phyloP scores from a whole-genome alignment of 2,113 vertebrate species.

The Gavialis gangeticus region DNA sequence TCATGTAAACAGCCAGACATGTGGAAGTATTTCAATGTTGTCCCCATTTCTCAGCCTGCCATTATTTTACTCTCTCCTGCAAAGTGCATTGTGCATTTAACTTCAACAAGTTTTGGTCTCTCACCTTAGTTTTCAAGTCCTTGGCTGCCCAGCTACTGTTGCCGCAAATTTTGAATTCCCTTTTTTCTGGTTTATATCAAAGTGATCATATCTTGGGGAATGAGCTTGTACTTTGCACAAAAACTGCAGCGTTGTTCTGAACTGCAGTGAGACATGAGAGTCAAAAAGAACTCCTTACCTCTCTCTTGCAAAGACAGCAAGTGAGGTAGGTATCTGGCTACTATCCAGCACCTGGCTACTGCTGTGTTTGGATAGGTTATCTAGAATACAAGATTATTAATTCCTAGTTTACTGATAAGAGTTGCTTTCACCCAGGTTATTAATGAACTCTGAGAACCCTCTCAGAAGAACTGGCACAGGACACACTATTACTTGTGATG shows the following conservation, averaged over 20 bases:
- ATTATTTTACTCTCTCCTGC: not conserved
- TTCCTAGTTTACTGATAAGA: not conserved
- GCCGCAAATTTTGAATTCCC: not conserved
- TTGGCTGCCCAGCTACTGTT: not conserved
- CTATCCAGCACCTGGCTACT: not conserved
- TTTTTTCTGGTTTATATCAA: not conserved
- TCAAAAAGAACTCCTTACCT: not conserved
- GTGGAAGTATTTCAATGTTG: not conserved
- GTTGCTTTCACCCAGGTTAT: not conserved
- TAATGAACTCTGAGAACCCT: not conserved
- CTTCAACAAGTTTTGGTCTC: not conserved
- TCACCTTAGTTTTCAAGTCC: not conserved
- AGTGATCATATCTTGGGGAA: not conserved
- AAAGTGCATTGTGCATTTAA: not conserved
- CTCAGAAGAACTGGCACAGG: not conserved
- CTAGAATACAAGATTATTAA: not conserved
- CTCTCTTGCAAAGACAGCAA: not conserved
- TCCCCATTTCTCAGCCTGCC: not conserved
- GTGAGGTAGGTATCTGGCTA: too few relatives aligned
- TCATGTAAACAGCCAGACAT: not conserved
- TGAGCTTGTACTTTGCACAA: not conserved
- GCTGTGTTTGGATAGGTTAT: not conserved
- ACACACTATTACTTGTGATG: too few relatives aligned
- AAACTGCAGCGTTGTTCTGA: not conserved
- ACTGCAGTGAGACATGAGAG: not conserved